Base-by-base conservation (phyloP, 2,888 invertebrate species). In the Folsomia candida region DNA sequence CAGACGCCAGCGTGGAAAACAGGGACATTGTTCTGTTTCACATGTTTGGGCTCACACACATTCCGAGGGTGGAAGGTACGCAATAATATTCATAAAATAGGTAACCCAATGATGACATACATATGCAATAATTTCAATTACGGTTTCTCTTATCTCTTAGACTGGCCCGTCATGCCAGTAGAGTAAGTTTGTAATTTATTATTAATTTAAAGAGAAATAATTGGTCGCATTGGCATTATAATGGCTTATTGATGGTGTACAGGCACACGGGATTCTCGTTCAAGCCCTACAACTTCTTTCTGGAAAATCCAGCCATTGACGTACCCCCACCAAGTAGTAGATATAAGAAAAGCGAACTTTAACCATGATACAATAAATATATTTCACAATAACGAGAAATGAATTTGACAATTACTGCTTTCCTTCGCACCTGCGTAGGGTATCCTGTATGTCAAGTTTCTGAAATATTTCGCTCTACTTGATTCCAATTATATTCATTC, bases 11-110 rank as follows among this genome's bases (percentile, higher is more conserved):
- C 26, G 64, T 72, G 51, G 67, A 61, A 2, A 70, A 76, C 22
- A 65, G 20, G 1, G 76, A 76, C 61, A 24, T 76, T 18, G 76
- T 76, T 18, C n/a, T 74, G 2, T 76, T 72, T 72, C 74, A 74
- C 27, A 68, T 67, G 26, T 70, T 76, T 54, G 73, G 74, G 25
- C 20, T 74, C 14, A 63, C 71, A 0, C 76, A 76, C 62, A 27
- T 69, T 18, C 72, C 74, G 0, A 37, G 72, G n/a, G 62, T 51
- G n/a, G n/a, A n/a, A n/a, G n/a, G n/a, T 14, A n/a, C 27, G 18
- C 18, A 20, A 60, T 22, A 27, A 57, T 22, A 57, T 57, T n/a
- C n/a, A 57, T 11, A 18, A 22, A 57, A 57, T 24, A 27, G 18
- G 27, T 54, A 27, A n/a, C n/a, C n/a, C n/a, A n/a, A n/a, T n/a